Base-by-base conservation (phyloP, 2,113 vertebrate genomes). In the Hylia prasina region DNA sequence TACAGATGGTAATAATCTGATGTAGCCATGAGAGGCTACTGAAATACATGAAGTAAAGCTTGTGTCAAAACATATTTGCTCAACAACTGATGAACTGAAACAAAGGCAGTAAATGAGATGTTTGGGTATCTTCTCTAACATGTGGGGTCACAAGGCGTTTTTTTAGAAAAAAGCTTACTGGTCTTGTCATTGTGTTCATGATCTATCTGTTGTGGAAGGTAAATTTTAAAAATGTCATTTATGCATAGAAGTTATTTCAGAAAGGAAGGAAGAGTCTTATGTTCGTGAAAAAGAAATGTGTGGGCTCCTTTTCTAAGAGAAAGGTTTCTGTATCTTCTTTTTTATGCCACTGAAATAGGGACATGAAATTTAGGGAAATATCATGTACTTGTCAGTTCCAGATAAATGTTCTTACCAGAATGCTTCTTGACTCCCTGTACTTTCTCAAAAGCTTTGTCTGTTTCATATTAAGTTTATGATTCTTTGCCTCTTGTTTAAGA, bases 351-450 rank as follows among this genome's bases (percentile, higher is more conserved):
- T 66, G 39, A 54, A 79, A 89, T 11, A 48, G 40, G 22, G 18
- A 63, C 35, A 37, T n/a, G 50, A 63, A 76, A 78, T 89, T 89
- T 51, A 44, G 8, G 14, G 69, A 79, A 90, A 13, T 25, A 70
- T 11, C 24, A 37, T 22, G 21, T 31, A 64, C 42, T 21, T 56
- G n/a, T 25, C 47, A 75, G 31, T 44, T 58, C 19, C 50, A 87
- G 87, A 69, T 39, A 92, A 91, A 71, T 40, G 58, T 30, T 75
- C 99, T 99, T 98, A 99, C 99, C 99, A 99, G 95, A 57, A 96
- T 40, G 33, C 98, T 99, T 60, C 94, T 97, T 30, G 99, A 98
- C 48, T 96, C 98, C 54, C 97, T 98, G 97, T 99, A 99, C 86
- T 97, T 98, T 40, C 91, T 97, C 91, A 99, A 95, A 77, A 98